These are phyloP conservation scores for Ips nitidus DNA, from an alignment of 1,140 invertebrate genomes.

Conservation along the genomic window DNA sequence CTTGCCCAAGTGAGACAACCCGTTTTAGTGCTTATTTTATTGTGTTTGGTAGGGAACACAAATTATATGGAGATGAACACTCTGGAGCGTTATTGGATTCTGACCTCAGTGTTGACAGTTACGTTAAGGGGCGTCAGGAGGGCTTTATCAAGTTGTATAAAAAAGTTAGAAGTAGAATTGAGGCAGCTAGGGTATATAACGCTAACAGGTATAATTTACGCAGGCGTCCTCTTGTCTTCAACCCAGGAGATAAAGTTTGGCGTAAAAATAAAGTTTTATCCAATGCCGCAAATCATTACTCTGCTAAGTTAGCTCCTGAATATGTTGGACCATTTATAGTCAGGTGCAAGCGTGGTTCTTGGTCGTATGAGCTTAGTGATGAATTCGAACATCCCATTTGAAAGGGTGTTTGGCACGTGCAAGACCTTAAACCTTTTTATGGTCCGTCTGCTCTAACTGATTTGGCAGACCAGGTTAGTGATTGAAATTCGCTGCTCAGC, in stretches of 20 bases:
- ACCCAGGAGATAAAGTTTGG: slow-evolving; percentile 22
- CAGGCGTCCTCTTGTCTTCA: slow-evolving; percentile 18
- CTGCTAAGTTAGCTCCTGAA: slow-evolving; percentile 31
- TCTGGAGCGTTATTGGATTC: neutral
- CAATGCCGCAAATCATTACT: slow-evolving; percentile 33
- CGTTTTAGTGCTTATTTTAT: slow-evolving; percentile 42
- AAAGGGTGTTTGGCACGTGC: slow-evolving; percentile 17
- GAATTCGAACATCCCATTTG: neutral
- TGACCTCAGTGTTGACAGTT: neutral
- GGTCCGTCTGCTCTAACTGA: too few relatives aligned
- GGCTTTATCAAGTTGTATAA: slow-evolving; percentile 1
- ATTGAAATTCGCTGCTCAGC: too few relatives aligned
- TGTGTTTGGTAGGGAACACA: slow-evolving; percentile 38
- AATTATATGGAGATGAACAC: slow-evolving; percentile 11
- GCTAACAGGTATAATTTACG: slow-evolving; percentile 32
- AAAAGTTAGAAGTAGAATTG: neutral
- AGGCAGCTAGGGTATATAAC: neutral
- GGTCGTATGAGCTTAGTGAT: slow-evolving; percentile 22
- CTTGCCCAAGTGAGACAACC: slow-evolving; percentile 25
- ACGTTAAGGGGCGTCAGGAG: neutral
- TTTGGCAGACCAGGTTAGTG: too few relatives aligned
- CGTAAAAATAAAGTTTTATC: too few relatives aligned
- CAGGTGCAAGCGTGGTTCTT: neutral
- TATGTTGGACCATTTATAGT: slow-evolving; percentile 31
- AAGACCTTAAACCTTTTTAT: too few relatives aligned